Conservation (phyloP, 2,797 vertebrate species). For the Denticeps clupeoides region DNA sequence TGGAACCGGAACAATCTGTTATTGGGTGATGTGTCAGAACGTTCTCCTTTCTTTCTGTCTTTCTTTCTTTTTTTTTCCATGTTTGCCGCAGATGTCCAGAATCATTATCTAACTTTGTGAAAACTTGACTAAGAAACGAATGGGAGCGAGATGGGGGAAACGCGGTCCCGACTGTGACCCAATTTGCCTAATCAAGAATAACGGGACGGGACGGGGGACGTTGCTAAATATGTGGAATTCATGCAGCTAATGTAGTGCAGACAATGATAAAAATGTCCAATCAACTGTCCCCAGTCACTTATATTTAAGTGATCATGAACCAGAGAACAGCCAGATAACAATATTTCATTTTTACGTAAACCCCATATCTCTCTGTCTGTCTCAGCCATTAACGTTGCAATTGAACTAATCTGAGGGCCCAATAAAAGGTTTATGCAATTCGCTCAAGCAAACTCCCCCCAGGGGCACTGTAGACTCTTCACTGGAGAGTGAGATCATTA, state of each 20-base stretch:
- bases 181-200: background rate
- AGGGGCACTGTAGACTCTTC: conserved; percentile 43
- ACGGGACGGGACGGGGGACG: background rate
- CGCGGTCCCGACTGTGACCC: no score
- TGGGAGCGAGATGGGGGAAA: no score
- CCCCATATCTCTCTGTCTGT: background rate
- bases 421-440: conserved; percentile 53
- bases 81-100: no score
- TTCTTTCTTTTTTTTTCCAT: no score
- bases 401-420: conserved; percentile 45
- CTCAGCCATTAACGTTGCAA: conserved; percentile 26
- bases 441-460: conserved; percentile 44
- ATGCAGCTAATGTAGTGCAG: conserved; percentile 60
- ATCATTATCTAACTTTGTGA: no score
- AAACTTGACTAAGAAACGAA: no score
- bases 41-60: no score
- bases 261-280: conserved; percentile 56
- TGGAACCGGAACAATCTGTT: no score
- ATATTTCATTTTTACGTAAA: background rate
- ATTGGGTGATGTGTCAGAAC: no score
- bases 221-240: conserved; percentile 59
- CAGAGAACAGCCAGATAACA: background rate
- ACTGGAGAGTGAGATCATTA: conserved; percentile 64
- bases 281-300: conserved; percentile 23
- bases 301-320: background rate